Evolutionary conservation across 1,140 invertebrate genomes (phyloP).

Genomic region (Diprion similis): DNA sequence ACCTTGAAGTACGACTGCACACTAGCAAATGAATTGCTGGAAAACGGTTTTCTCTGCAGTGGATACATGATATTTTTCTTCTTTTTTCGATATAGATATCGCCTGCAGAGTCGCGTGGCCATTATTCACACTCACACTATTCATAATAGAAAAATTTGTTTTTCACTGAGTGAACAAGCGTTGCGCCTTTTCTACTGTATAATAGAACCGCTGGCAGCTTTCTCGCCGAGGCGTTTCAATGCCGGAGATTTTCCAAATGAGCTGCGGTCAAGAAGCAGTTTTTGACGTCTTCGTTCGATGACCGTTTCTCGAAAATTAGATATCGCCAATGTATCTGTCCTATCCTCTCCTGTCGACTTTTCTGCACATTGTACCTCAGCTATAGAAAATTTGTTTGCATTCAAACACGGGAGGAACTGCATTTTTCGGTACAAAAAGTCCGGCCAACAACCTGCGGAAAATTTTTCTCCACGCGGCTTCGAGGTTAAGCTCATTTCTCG

Average conservation of each 20-base stretch:
- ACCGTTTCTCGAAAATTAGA: neutral
- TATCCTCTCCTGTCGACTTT: too few species aligned
- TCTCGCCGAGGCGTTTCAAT: neutral
- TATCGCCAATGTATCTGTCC: neutral
- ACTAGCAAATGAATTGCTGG: neutral
- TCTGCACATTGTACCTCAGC: neutral
- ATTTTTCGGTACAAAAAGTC: too few species aligned
- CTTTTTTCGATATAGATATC: neutral
- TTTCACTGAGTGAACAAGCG: neutral
- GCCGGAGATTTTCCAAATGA: conserved; percentile 7
- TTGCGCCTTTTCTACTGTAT: too few species aligned
- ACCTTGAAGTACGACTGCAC: neutral
- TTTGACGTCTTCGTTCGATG: conserved; percentile 3
- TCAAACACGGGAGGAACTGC: neutral
- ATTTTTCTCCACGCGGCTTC: too few species aligned
- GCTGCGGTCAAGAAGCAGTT: neutral
- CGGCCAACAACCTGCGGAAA: too few species aligned
- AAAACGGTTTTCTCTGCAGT: neutral
- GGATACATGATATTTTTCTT: neutral
- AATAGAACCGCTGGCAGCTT: too few species aligned
- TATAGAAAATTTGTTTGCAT: conserved; percentile 6
- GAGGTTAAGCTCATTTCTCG: too few species aligned
- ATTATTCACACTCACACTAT: neutral
- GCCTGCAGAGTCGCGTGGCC: neutral
- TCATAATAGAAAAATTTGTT: neutral